Base-by-base conservation (phyloP, 2,888 invertebrate species). In the Drosophila basisetae region DNA sequence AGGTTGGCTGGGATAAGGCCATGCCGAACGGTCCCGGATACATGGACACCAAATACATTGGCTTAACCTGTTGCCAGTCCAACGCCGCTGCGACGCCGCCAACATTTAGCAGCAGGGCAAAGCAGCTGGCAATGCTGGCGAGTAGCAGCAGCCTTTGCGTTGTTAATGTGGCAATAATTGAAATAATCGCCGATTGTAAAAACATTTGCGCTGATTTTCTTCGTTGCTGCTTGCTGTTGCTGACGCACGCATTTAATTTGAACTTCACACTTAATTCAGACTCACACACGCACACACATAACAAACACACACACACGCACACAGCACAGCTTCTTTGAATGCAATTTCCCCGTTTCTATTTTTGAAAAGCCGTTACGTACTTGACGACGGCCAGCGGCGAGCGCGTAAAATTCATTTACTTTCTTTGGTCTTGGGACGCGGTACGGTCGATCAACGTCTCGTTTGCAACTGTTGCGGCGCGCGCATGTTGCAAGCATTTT, bases 1-100 rank as follows among this genome's bases (percentile, higher is more conserved):
- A 47, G 55, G 76, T 65, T 43, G 54, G 60, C 18, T 61, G 71
- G 28, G 79, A 63, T 59, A 67, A 73, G 73, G 81, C 77, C 70
- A 75, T 77, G 50, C 79, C 73, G 10, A 72, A 68, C 28, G 88
- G 80, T 18, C 84, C 73, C 63, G 92, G 91, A 73, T 90, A 90
- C 91, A 92, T 92, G 66, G 92, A 89, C 33, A 92, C 91, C 76
- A 93, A 82, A 80, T 91, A 91, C 93, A 92, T 92, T 25, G 92
- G 92, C 80, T 92, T 92, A 71, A 92, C 93, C 78, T 88, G 84
- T 74, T 88, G 85, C 92, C 93, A 92, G 72, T 91, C 90, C 64
- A 92, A 78, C 49, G 91, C 86, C n/a, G 81, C 68, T 18, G 75
- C 64, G 50, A 65, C 53, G 63, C 71, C 67, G 66, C 61, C 72